Conservation (phyloP, 2,888 invertebrate species). For the Acleris holmiana region DNA sequence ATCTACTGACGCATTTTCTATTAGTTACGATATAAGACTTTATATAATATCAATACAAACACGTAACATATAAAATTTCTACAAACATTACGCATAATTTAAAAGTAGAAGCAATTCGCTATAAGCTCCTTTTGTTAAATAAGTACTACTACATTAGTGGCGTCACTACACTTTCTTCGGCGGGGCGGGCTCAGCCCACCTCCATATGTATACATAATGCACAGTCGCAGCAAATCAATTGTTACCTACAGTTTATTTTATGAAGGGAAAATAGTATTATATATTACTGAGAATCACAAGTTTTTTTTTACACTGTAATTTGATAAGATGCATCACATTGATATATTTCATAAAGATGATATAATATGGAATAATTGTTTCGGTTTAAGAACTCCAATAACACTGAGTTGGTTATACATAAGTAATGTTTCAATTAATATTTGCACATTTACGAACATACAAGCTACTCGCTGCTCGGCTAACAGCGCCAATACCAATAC, state of each 20-base stretch:
- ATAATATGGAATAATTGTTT: too few relatives aligned
- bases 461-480: not conserved
- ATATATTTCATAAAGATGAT: too few relatives aligned
- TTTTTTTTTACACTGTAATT: too few relatives aligned
- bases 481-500: slow-evolving; percentile 14
- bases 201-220: not conserved
- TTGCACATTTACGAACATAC: not conserved
- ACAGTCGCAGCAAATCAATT: slow-evolving; percentile 12
- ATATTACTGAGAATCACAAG: slow-evolving; percentile 10
- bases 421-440: not conserved
- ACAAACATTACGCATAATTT: slow-evolving; percentile 48
- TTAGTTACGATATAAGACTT: slow-evolving; percentile 39
- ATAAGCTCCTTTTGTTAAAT: slow-evolving; percentile 60
- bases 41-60: slow-evolving; percentile 43
- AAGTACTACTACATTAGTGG: slow-evolving; percentile 50
- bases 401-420: too few relatives aligned
- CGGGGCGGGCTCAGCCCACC: slow-evolving; percentile 43
- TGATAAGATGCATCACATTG: too few relatives aligned
- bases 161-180: slow-evolving; percentile 40
- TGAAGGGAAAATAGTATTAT: slow-evolving; percentile 1
- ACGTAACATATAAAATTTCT: slow-evolving; percentile 55
- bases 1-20: slow-evolving; percentile 31
- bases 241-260: not conserved
- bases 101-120: slow-evolving; percentile 42
- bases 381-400: too few relatives aligned